These are phyloP conservation scores for Zonotrichia leucophrys DNA, from an alignment of 2,113 vertebrate genomes.

Conservation along the genomic window DNA sequence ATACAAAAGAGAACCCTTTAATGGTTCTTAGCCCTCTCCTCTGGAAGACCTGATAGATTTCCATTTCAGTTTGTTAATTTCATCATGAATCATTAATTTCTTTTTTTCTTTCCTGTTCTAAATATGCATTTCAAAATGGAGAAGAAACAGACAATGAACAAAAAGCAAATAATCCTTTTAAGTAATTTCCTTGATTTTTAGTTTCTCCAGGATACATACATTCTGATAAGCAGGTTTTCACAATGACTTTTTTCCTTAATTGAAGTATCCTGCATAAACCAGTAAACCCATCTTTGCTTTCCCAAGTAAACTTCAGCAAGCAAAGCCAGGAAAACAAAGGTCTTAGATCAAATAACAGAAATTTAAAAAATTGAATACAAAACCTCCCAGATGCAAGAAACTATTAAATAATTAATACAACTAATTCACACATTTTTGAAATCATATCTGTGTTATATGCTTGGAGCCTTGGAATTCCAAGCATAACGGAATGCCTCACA, in stretches of 20 bases:
- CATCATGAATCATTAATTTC: not conserved
- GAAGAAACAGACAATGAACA: not conserved
- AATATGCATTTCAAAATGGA: not conserved
- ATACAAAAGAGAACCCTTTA: not conserved
- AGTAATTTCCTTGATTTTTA: not conserved
- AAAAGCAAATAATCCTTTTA: not conserved
- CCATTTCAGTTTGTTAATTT: not conserved
- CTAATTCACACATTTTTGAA: not conserved
- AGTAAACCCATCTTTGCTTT: not conserved
- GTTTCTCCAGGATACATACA: not conserved
- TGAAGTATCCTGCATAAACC: not conserved
- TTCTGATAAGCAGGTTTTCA: not conserved
- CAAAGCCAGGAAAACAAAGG: not conserved
- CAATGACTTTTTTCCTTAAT: not conserved
- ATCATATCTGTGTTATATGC: not conserved
- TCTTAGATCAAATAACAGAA: not conserved
- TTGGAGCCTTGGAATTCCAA: slow-evolving; percentile 18
- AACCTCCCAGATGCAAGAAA: not conserved
- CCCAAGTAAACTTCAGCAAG: not conserved
- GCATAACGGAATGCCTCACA: not conserved
- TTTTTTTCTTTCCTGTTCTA: not conserved
- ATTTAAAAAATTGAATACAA: not conserved
- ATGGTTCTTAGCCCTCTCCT: not conserved
- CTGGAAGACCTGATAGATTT: not conserved
- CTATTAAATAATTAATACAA: not conserved